phyloP scores from a whole-genome alignment of 2,797 vertebrate species.

The Labeo calbasu region DNA sequence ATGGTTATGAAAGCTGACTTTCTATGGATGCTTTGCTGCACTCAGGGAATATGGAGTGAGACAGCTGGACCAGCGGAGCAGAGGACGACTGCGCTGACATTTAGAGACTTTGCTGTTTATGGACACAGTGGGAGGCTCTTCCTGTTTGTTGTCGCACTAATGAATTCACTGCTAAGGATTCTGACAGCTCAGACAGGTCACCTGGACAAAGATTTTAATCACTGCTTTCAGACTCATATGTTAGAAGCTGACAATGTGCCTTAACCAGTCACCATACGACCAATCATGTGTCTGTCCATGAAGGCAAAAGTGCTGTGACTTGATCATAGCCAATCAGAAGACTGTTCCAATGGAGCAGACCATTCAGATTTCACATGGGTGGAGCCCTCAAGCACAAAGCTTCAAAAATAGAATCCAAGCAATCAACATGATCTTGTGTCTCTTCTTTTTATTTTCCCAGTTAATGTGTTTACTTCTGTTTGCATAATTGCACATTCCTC shows the following conservation, averaged over 20 bases:
- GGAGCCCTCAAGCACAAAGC: neutral
- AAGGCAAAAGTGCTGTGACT: neutral
- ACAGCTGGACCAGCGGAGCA: slow-evolving; percentile 48
- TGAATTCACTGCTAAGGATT: slow-evolving; percentile 66
- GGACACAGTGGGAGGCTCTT: slow-evolving; percentile 64
- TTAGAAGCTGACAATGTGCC: neutral
- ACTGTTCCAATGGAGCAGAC: neutral
- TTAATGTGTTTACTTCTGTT: slow-evolving; percentile 10
- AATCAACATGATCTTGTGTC: neutral
- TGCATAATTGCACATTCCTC: neutral
- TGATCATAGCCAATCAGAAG: neutral
- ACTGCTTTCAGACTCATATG: slow-evolving; percentile 41
- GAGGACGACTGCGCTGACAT: slow-evolving; percentile 60
- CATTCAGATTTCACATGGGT: neutral
- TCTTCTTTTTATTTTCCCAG: slow-evolving; percentile 5
- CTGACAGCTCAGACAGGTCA: slow-evolving; percentile 62
- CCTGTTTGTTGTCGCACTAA: slow-evolving; percentile 65
- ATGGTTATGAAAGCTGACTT: slow-evolving; percentile 40
- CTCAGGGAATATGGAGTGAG: slow-evolving; percentile 51
- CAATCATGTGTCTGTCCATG: neutral
- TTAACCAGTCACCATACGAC: neutral
- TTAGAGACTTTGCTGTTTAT: slow-evolving; percentile 56
- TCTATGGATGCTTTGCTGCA: slow-evolving; percentile 34
- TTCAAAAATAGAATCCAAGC: neutral
- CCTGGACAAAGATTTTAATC: slow-evolving; percentile 70